phyloP scores from a whole-genome alignment of 2,888 invertebrate genomes.

The Carcina quercana region DNA sequence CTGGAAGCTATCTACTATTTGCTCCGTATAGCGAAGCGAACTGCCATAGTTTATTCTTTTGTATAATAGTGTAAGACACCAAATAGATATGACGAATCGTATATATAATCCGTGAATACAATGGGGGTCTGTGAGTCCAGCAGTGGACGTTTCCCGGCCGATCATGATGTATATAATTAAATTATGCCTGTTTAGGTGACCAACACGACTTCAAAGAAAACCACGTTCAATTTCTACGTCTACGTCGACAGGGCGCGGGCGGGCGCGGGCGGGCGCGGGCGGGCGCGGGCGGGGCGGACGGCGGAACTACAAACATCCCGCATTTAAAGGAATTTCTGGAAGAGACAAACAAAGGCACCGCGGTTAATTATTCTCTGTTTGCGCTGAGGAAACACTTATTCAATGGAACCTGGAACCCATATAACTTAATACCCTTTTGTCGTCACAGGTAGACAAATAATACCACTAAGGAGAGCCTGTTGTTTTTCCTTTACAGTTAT shows the following conservation, averaged over 20 bases:
- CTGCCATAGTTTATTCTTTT: too few species aligned
- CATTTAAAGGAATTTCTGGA: constrained; percentile 47
- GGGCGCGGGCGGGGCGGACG: constrained; percentile 20
- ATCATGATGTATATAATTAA: too few species aligned
- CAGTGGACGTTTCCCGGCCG: too few species aligned
- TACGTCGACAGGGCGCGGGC: background rate
- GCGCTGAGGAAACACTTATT: constrained; percentile 45
- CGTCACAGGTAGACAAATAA: constrained; percentile 27
- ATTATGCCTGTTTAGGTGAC: too few species aligned
- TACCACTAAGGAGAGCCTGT: background rate
- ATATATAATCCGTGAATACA: too few species aligned
- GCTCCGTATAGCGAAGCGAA: too few species aligned
- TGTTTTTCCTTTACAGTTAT: too few species aligned
- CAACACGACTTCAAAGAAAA: constrained; percentile 10
- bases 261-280: background rate
- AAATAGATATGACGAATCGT: too few species aligned
- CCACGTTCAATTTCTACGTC: background rate
- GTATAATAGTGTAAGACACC: too few species aligned
- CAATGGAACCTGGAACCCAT: constrained; percentile 38
- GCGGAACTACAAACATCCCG: constrained; percentile 30
- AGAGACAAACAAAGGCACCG: constrained; percentile 54
- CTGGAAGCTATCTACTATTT: too few species aligned
- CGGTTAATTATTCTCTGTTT: constrained; percentile 58
- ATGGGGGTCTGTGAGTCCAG: too few species aligned
- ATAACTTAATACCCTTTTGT: constrained; percentile 32